Evolutionary conservation across 1,140 invertebrate species (phyloP), one percentile per base, ranked within the genome.

Genomic region (Drosophila ananassae): DNA sequence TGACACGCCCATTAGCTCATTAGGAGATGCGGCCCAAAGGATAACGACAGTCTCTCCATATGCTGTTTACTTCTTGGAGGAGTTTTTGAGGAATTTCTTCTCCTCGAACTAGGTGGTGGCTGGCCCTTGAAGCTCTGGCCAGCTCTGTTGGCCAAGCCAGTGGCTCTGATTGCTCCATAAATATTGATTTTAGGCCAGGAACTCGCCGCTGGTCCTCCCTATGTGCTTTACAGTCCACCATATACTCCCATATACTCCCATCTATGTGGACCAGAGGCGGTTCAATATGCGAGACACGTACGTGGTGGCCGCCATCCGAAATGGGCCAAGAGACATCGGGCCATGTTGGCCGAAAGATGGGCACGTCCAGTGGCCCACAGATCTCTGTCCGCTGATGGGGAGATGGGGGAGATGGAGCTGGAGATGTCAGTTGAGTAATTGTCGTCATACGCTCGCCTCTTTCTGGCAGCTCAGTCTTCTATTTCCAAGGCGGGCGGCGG

Each of bases 401-500:
- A 6, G 25, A 25, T 25, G 25, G 25, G 4, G 25, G 25, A 6
- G 0, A 25, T 17, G 17, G 17, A 17, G 17, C 8, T 37, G 34
- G 34, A 12, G 79, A 90, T 90, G 85, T 90, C 85, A 83, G 68
- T 82, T 90, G 85, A 90, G 82, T 90, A 82, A 90, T 90, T 90
- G 85, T 87, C 69, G 73, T 79, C 66, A 72, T 68, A 78, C 58
- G 68, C 73, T 68, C 59, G 44, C 12, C 41, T 21, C 8, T 44
- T 17, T n/a, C 39, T n/a, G 53, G 17, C 55, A 48, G 62, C 81
- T 79, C 77, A 79, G 58, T 84, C 84, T 67, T 51, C 58, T 61
- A 75, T 83, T 79, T 72, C 41, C 51, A 51, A 64, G 61, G 55
- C 63, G 56, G 48, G 44, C 75, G 61, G 55, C 63, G 62, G 48